These are phyloP conservation scores for Percopsis omiscomaycus DNA, from an alignment of 2,797 vertebrate species.

Conservation along the genomic window DNA sequence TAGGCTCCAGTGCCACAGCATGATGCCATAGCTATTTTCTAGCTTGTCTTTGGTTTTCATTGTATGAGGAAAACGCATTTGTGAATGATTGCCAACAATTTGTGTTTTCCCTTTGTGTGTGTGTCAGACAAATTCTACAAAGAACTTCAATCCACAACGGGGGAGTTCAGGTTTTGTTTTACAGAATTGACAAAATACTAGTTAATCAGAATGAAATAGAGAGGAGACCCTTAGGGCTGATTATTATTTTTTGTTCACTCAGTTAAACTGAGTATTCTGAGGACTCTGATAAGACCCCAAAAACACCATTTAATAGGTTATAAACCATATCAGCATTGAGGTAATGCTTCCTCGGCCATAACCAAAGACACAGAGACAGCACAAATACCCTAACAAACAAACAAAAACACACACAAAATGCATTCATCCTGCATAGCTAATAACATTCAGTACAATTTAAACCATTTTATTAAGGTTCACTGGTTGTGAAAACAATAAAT, in stretches of 20 bases:
- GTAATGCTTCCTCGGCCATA: constrained; percentile 45
- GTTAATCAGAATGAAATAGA: background rate
- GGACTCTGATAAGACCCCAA: constrained; percentile 26
- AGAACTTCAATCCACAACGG: background rate
- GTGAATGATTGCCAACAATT: constrained; percentile 13
- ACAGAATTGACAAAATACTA: constrained; percentile 18
- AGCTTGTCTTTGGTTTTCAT: constrained; percentile 38
- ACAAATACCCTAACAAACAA: background rate
- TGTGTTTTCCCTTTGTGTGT: constrained; percentile 14
- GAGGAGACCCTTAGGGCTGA: constrained; percentile 54
- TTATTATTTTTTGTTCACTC: constrained; percentile 12
- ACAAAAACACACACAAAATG: background rate
- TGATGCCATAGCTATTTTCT: constrained; percentile 16
- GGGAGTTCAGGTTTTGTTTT: constrained; percentile 6
- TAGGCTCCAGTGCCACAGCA: constrained; percentile 38
- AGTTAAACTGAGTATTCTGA: constrained; percentile 23
- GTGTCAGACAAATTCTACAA: constrained; percentile 1
- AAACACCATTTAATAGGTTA: constrained; percentile 5
- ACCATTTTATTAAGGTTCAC: constrained; percentile 29
- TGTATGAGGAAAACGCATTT: constrained; percentile 42
- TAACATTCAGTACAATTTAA: constrained; percentile 24
- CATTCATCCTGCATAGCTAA: constrained; percentile 31
- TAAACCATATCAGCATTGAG: constrained; percentile 26
- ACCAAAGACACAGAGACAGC: background rate
- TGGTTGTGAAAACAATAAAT: constrained; percentile 73